Percentiles rank a stretch among this genome's conserved stretches.
Conservation (phyloP, 2,888 invertebrate genomes). For the Nymphalis polychloros region DNA sequence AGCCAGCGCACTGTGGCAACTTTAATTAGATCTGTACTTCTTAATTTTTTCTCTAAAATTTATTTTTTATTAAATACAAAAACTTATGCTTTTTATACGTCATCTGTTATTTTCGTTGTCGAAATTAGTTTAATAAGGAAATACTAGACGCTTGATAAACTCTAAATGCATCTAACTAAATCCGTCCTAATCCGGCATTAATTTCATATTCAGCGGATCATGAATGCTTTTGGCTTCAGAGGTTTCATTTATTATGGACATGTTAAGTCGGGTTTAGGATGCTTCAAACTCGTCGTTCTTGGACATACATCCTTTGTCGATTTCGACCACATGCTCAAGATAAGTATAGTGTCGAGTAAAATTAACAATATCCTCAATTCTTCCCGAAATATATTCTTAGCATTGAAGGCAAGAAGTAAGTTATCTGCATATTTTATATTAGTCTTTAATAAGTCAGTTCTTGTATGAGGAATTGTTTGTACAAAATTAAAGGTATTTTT, state of each 20-base stretch:
- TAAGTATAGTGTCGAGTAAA: not conserved
- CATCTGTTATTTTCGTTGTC: not conserved
- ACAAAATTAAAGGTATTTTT: too few species aligned
- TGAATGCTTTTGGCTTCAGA: slow-evolving; percentile 39
- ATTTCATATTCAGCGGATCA: slow-evolving; percentile 40
- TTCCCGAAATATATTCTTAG: too few species aligned
- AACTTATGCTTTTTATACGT: not conserved
- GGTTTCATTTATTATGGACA: slow-evolving; percentile 44
- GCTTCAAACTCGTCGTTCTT: slow-evolving; percentile 13
- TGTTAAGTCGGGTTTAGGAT: slow-evolving; percentile 41
- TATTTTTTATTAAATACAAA: slow-evolving; percentile 8
- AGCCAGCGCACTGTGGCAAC: slow-evolving; percentile 30
- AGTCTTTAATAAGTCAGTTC: too few species aligned
- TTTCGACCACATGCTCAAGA: slow-evolving; percentile 5
- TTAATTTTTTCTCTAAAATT: slow-evolving; percentile 18
- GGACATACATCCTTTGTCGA: slow-evolving; percentile 3
- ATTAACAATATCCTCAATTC: too few species aligned
- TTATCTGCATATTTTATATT: too few species aligned
- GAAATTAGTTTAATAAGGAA: not conserved
- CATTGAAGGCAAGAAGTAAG: too few species aligned
- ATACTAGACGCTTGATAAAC: slow-evolving; percentile 13
- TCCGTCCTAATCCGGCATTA: slow-evolving; percentile 40
- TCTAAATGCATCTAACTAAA: slow-evolving; percentile 26
- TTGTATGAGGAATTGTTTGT: too few species aligned
- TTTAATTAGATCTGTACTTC: slow-evolving; percentile 30